Percentiles rank a stretch among this genome's conserved stretches.
These are phyloP conservation scores for Tangara arthus DNA, from an alignment of 2,797 vertebrate species.

Conservation along the genomic window DNA sequence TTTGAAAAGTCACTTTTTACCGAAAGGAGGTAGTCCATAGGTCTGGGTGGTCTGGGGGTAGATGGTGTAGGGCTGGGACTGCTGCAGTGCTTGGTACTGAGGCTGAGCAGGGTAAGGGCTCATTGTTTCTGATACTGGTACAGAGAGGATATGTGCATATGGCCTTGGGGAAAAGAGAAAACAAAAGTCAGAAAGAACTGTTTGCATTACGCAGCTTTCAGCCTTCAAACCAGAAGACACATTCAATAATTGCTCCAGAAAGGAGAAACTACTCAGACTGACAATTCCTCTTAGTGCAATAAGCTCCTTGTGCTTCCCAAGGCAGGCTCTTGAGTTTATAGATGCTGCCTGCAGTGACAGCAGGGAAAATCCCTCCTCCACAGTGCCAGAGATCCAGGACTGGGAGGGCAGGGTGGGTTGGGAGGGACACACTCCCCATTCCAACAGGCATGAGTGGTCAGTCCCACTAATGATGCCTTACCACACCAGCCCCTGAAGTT, in stretches of 20 bases:
- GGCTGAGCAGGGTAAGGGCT: slow-evolving; percentile 86
- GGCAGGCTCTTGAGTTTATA: background rate
- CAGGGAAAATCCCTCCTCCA: background rate
- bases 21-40: slow-evolving; percentile 96
- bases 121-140: slow-evolving; percentile 83
- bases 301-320: background rate
- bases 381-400: background rate
- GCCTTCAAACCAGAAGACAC: background rate
- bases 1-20: slow-evolving; percentile 75
- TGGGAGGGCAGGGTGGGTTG: background rate
- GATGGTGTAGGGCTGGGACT: slow-evolving; percentile 88
- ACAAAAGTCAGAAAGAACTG: background rate
- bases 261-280: background rate
- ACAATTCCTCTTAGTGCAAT: rapidly evolving
- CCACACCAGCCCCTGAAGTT: background rate
- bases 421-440: background rate
- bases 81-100: slow-evolving; percentile 87
- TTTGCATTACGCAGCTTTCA: background rate
- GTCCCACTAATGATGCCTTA: background rate
- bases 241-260: background rate
- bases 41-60: slow-evolving; percentile 92
- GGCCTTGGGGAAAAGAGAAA: slow-evolving; percentile 67
- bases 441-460: rapidly evolving
- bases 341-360: background rate
- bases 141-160: slow-evolving; percentile 80